Evolutionary conservation across 2,888 invertebrate species (phyloP), one percentile per base, ranked within the genome.

Genomic region (Philereme vetulata): DNA sequence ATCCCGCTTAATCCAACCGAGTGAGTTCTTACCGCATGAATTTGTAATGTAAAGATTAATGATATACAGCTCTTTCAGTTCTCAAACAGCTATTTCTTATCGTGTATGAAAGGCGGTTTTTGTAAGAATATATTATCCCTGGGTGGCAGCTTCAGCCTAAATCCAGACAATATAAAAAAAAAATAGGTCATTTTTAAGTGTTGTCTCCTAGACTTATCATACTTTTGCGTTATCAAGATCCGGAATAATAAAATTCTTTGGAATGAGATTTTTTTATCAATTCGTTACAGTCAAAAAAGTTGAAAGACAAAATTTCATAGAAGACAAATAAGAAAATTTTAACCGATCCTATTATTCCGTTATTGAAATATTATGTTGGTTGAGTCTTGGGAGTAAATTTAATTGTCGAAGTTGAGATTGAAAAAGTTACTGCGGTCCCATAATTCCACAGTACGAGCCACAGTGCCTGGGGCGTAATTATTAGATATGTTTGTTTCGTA

Each of bases 21-120:
- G 87, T 88, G 88, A 90, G 88, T 88, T 88, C 87, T 86, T 90
- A 86, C 88, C 80, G 85, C 88, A 87, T 89, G 90, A 91, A 91
- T 89, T 88, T 89, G 86, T 91, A 86, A 90, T 90, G 88, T 86
- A 80, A 88, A 88, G 90, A 90, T 91, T 90, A 89, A 91, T 89
- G 88, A 83, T 84, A 81, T 79, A 76, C 76, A 77, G 80, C 79
- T 77, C 81, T 80, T 81, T 84, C 78, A 64, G 63, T 63, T 65
- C 66, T 60, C 54, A 64, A 82, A 84, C 72, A 71, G 77, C 74
- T 79, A 76, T 82, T 81, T 77, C 76, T 80, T 82, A 78, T 76
- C 80, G 78, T 78, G 79, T 82, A 82, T 80, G 81, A 63, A 69
- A 60, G 21, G 52, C 59, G 80, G 70, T 74, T 65, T 60, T 61